phyloP scores from a whole-genome alignment of 2,888 invertebrate species.

The Chymomyza amoena region DNA sequence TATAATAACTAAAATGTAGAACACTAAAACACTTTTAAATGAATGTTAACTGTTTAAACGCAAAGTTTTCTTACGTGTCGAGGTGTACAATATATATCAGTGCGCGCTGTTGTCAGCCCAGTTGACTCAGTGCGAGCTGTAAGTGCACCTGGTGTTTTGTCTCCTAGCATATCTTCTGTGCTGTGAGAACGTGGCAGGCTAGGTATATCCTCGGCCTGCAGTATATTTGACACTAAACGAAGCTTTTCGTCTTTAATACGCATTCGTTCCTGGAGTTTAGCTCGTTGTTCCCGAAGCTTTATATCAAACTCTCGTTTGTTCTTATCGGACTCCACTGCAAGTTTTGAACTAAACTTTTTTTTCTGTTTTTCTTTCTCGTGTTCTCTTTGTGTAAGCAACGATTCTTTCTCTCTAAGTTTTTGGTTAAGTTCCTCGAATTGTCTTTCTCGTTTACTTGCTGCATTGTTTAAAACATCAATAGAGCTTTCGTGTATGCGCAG shows the following conservation, averaged over 20 bases:
- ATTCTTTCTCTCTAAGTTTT: conserved; percentile 83
- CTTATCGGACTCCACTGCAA: conserved; percentile 87
- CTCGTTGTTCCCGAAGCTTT: conserved; percentile 82
- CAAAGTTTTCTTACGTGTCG: conserved; percentile 51
- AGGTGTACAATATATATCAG: conserved; percentile 66
- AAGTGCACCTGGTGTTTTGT: conserved; percentile 51
- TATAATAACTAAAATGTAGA: too few species aligned
- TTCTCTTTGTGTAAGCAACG: conserved; percentile 82
- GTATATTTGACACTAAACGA: conserved; percentile 82
- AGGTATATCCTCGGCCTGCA: conserved; percentile 79
- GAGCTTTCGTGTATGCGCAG: conserved; percentile 83
- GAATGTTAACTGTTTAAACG: not conserved
- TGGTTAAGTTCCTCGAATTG: conserved; percentile 82
- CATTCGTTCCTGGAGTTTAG: conserved; percentile 81
- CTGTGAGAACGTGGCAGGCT: conserved; percentile 70
- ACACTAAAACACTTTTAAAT: not conserved
- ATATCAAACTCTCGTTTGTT: conserved; percentile 85
- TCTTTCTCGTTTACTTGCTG: conserved; percentile 83
- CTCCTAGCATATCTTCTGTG: conserved; percentile 71
- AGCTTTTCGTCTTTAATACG: conserved; percentile 83
- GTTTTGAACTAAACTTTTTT: conserved; percentile 82
- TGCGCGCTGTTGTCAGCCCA: conserved; percentile 54
- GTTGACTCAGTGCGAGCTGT: conserved; percentile 56
- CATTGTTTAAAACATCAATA: conserved; percentile 82
- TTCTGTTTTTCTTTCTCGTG: conserved; percentile 85